Conservation (phyloP, 1,140 invertebrate species). For the Dreissena rostriformis region DNA sequence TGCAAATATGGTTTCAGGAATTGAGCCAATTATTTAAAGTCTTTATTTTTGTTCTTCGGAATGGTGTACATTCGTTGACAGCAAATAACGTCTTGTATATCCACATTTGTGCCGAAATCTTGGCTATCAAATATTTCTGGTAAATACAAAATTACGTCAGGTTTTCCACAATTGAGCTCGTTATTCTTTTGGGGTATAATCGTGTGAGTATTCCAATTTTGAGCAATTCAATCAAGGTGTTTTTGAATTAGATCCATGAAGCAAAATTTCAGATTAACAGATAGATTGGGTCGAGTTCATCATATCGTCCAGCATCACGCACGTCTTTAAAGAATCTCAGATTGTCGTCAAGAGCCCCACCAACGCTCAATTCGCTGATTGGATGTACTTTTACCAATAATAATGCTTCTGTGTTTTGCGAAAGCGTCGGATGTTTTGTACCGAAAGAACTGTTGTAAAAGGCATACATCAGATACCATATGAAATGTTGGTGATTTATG, state of each 20-base stretch:
- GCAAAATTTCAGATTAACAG: constrained; percentile 20
- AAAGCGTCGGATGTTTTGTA: background rate
- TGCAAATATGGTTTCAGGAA: constrained; percentile 32
- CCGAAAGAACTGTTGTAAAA: constrained; percentile 5
- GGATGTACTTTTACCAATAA: constrained; percentile 4
- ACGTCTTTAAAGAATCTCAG: constrained; percentile 14
- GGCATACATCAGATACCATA: background rate
- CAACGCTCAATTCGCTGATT: constrained; percentile 9
- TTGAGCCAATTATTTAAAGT: constrained; percentile 24
- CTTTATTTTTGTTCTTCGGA: constrained; percentile 5
- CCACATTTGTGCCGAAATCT: background rate
- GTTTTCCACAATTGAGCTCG: constrained; percentile 28
- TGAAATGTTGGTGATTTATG: no score
- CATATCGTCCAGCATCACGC: background rate
- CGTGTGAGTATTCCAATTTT: constrained; percentile 16
- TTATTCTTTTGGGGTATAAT: constrained; percentile 13
- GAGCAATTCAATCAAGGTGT: constrained; percentile 18
- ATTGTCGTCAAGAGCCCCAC: background rate
- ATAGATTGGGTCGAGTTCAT: background rate
- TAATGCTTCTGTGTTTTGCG: constrained; percentile 9
- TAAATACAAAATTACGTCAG: constrained; percentile 21
- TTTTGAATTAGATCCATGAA: constrained; percentile 17
- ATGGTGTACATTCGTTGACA: constrained; percentile 11
- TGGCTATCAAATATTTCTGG: constrained; percentile 1
- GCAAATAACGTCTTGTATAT: constrained; percentile 3